Percentiles rank a stretch among this genome's conserved stretches.
These are phyloP conservation scores for Pseudomyrmex pallidus DNA, from an alignment of 1,140 invertebrate species.

Conservation along the genomic window DNA sequence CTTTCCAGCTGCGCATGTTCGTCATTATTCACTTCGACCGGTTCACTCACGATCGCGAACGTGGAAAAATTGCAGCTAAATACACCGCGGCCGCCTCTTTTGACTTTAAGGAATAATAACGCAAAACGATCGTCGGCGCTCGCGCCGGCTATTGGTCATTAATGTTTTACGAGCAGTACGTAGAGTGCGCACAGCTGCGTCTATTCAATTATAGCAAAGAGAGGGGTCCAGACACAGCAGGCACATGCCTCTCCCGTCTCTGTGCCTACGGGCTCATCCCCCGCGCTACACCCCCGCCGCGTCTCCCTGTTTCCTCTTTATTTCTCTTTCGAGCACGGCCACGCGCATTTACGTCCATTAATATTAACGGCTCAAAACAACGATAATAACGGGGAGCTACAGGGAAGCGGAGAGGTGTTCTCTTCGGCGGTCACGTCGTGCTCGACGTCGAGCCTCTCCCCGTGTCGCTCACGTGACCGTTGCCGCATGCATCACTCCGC, in stretches of 20 bases:
- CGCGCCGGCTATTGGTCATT: conserved; percentile 73
- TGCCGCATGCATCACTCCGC: conserved; percentile 44
- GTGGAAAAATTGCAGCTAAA: conserved; percentile 64
- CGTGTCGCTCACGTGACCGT: conserved; percentile 44
- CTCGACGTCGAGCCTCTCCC: conserved; percentile 9
- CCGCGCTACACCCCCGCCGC: conserved; percentile 27
- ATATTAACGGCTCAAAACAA: conserved; percentile 80
- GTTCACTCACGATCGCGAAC: conserved; percentile 62
- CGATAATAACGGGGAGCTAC: conserved; percentile 77
- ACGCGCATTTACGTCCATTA: conserved; percentile 77
- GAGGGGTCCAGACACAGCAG: conserved; percentile 49
- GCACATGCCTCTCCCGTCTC: conserved; percentile 31
- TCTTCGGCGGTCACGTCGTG: conserved; percentile 66
- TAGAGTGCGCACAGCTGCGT: conserved; percentile 75
- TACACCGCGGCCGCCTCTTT: conserved; percentile 41
- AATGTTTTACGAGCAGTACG: conserved; percentile 77
- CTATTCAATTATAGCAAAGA: conserved; percentile 78
- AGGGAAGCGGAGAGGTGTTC: conserved; percentile 69
- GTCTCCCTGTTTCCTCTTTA: conserved; percentile 33
- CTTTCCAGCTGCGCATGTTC: not conserved
- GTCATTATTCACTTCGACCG: conserved; percentile 13
- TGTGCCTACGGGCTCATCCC: conserved; percentile 46
- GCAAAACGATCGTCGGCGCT: conserved; percentile 69
- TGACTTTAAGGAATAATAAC: conserved; percentile 72
- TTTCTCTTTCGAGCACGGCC: conserved; percentile 58